Evolutionary conservation across 2,888 invertebrate genomes (phyloP), one percentile per base, ranked within the genome.

Genomic region (Lacanobia oleracea): DNA sequence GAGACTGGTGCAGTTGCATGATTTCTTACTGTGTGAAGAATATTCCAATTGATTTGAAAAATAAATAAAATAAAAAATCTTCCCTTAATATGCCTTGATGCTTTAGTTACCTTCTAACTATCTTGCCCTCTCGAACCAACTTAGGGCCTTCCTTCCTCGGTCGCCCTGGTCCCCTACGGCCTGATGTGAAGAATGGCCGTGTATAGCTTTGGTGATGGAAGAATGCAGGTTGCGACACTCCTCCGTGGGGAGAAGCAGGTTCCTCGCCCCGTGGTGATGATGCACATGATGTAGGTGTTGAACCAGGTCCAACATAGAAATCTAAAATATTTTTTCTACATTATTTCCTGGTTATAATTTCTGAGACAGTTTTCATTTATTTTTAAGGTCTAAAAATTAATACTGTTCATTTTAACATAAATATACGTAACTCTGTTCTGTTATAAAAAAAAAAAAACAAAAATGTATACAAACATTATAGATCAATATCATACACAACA

Each of bases 101-200:
- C 16, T 48, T 73, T 50, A 82, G 66, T 86, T 90, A 95, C 96
- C 96, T 93, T 87, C 95, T 91, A 53, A 96, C 96, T 88, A 96
- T 95, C 86, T 96, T 96, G 54, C 96, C 96, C 83, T 96, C 96
- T 67, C 94, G 88, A 23, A 95, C 92, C 67, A 95, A 85, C 82
- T 96, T 95, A 86, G 96, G 96, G 74, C 97, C 97, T 92, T 98
- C 98, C 88, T 98, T 98, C 78, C 98, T 96, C 16, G 98, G 98
- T 87, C 98, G 96, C 18, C 98, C 98, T 23, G 98, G 97, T 63
- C 98, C 98, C 81, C 98, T 96, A 82, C 97, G 97, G 67, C 97
- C 97, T 70, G 96, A 93, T 14, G 94, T 94, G 78, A 96, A 96
- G 86, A 95, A 96, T 59, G 96, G 95, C 43, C 96, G 87, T 16